Evolutionary conservation across 2,113 vertebrate species (phyloP), one percentile per base, ranked within the genome.

Genomic region (Capreolus pygargus): DNA sequence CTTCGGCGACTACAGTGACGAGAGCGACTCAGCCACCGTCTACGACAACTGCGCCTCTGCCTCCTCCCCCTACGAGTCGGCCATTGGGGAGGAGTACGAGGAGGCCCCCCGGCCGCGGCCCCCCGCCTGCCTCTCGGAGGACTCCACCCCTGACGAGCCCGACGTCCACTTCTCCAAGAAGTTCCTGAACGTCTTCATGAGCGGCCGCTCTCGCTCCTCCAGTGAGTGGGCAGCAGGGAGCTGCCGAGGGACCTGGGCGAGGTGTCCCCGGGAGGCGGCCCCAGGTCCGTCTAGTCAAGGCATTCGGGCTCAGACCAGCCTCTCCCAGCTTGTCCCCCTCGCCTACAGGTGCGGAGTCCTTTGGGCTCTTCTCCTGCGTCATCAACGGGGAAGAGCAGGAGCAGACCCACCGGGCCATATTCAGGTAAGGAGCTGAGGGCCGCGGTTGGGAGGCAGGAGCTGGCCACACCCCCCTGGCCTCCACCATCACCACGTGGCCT

Each of bases 101-200:
- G 99, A 99, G 97, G 99, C 99, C 0, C 99, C 99, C 0, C 98
- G 99, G 94, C 99, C 99, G 91, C 98, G 99, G 1, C 99, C 99
- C 97, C 98, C 99, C 39, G 99, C 99, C 0, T 99, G 99, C 98
- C 99, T 99, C 33, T 99, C 99, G 0, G 99, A 99, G 97, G 99
- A 99, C 97, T 99, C 99, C 93, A 99, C 99, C 0, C 99, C 99
- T 0, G 99, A 99, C 0, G 99, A 99, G 47, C 99, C 99, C 0
- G 99, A 99, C 74, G 98, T 99, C 96, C 99, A 99, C 97, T 99
- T 99, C 98, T 99, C 99, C 92, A 99, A 99, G 99, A 99, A 99
- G 98, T 99, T 99, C 98, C 99, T 99, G 97, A 99, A 99, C 0
- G 99, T 99, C 98, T 99, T 99, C 98, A 99, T 99, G 99, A 99